These are phyloP conservation scores for Physeter macrocephalus DNA, from an alignment of 2,113 vertebrate genomes.

Conservation along the genomic window DNA sequence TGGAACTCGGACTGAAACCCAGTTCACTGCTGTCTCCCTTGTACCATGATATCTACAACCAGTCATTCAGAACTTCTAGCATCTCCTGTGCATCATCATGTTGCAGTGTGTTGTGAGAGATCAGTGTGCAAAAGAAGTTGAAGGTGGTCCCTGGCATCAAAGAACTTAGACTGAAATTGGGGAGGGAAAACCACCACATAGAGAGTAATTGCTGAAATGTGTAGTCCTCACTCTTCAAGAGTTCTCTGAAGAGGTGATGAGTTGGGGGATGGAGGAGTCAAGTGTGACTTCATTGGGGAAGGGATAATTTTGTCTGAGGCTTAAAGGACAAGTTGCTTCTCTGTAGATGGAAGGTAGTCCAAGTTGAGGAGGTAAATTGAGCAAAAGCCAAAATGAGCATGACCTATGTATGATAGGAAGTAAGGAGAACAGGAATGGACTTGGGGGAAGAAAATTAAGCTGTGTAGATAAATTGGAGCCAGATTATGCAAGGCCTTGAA, in stretches of 20 bases:
- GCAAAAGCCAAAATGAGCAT: not conserved
- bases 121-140: not conserved
- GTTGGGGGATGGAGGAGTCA: not conserved
- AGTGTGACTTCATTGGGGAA: not conserved
- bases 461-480: not conserved
- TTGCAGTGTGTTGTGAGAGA: not conserved
- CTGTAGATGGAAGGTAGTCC: not conserved
- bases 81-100: not conserved
- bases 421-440: not conserved
- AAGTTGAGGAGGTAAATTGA: not conserved
- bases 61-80: not conserved
- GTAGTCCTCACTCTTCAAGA: not conserved
- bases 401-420: not conserved
- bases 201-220: not conserved
- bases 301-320: not conserved
- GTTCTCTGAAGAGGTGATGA: not conserved
- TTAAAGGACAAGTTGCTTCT: not conserved
- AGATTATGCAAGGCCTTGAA: conserved; percentile 30
- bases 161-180: not conserved
- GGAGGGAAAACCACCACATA: not conserved
- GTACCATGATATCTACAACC: not conserved
- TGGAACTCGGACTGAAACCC: not conserved
- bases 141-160: not conserved
- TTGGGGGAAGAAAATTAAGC: conserved; percentile 7
- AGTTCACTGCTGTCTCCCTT: not conserved